Base-by-base conservation (phyloP, 2,888 invertebrate genomes). In the Epsilonema sp. region DNA sequence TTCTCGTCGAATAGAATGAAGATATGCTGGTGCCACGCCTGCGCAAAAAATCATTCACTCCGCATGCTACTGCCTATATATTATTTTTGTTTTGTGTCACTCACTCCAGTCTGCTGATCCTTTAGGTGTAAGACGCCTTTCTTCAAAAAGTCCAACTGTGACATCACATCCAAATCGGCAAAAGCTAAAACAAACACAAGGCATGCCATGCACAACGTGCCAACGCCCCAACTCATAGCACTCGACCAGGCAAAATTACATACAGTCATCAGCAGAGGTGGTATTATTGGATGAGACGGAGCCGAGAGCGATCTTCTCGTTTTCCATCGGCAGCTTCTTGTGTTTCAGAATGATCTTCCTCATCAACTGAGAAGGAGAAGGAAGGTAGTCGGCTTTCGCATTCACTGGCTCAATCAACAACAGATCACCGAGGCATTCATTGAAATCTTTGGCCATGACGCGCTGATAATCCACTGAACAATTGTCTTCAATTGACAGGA, bases 321-420 rank as follows among this genome's bases (percentile, higher is more conserved):
- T 48, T 20, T 62, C 61, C 1, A 58, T 50, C 5, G 59, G 57
- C 47, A 63, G 50, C 49, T 63, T 63, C 50, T 63, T 63, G 48
- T 63, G 63, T 57, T 71, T 71, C 43, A 71, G 58, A 44, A 71
- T 68, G 50, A 71, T 69, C 53, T 69, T 70, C 47, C 62, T 55
- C 48, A 64, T 65, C 44, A 72, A 59, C 31, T 66, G 63, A 36
- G 65, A 62, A 5, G 71, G 70, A 2, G 70, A 69, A 0, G 71
- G 71, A 43, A 70, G 56, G 24, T 58, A 48, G 1, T 54, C 57
- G 16, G 64, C 65, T 47, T 67, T 65, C 23, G 56, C 52, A 42
- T 60, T 58, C 23, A 66, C 47, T 42, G 58, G 58, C 37, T 59
- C 58, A 8, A 60, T 59, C 40, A 67, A 51, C 43, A 68, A 53